Conservation (phyloP, 2,797 vertebrate species). For the Fundulus diaphanus region DNA sequence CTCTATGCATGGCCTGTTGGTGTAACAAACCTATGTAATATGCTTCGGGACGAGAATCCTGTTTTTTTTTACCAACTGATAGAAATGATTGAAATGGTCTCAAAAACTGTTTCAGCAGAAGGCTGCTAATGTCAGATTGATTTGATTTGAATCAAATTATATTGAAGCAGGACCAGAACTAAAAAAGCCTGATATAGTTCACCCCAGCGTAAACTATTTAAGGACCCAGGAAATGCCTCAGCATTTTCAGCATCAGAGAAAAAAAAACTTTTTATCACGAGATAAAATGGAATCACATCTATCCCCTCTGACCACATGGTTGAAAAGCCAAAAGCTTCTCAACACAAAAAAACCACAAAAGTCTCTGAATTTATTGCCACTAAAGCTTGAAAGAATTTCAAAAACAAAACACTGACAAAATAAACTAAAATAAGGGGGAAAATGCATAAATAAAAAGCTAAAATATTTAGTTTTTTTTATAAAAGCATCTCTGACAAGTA, state of each 20-base stretch:
- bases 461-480: not conserved
- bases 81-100: not conserved
- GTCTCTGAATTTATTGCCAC: too few relatives aligned
- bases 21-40: not conserved
- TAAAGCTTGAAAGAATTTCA: too few relatives aligned
- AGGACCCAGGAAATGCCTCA: too few relatives aligned
- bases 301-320: not conserved
- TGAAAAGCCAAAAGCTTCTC: not conserved
- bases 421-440: not conserved
- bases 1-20: too few relatives aligned
- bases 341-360: too few relatives aligned
- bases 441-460: not conserved
- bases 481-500: not conserved
- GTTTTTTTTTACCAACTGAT: not conserved
- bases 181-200: not conserved
- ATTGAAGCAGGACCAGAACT: not conserved
- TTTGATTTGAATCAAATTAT: not conserved
- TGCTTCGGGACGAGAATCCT: not conserved
- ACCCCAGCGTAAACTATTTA: not conserved
- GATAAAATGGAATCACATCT: not conserved
- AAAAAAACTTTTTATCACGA: not conserved
- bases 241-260: not conserved
- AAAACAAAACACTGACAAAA: not conserved
- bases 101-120: not conserved
- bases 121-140: not conserved